These are phyloP conservation scores for Panagrolaimus sp. DNA, from an alignment of 1,140 invertebrate species.

Conservation along the genomic window DNA sequence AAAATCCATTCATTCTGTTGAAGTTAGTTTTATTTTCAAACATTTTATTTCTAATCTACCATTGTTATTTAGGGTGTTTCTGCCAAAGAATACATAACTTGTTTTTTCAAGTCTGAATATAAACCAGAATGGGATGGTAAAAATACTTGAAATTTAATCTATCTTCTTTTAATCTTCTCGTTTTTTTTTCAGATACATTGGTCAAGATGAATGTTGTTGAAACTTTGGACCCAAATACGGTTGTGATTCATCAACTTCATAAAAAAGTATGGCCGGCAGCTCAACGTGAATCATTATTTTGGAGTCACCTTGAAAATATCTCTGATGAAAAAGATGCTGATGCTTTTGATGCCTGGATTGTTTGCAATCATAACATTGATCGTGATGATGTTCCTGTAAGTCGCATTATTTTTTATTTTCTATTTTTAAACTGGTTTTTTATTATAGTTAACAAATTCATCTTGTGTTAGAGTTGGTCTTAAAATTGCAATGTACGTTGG, in stretches of 20 bases:
- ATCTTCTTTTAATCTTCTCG: background rate
- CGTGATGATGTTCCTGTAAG: conserved; percentile 74
- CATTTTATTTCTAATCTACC: background rate
- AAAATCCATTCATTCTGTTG: conserved; percentile 92
- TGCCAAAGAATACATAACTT: conserved; percentile 90
- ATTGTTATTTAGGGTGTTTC: conserved; percentile 72
- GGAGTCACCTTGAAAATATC: conserved; percentile 80
- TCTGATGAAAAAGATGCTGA: conserved; percentile 34
- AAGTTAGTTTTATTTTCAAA: conserved; percentile 62
- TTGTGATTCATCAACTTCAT: conserved; percentile 87
- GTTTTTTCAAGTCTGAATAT: conserved; percentile 93
- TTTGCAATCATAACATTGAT: conserved; percentile 88
- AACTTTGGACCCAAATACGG: conserved; percentile 80
- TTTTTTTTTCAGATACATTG: conserved; percentile 69
- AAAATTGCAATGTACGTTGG: conserved; percentile 91
- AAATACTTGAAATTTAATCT: no score
- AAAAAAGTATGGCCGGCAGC: conserved; percentile 98
- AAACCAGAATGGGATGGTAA: conserved; percentile 92
- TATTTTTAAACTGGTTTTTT: conserved; percentile 40
- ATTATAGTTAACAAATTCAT: conserved; percentile 63
- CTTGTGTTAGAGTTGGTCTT: conserved; percentile 84
- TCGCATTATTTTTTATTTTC: conserved; percentile 45
- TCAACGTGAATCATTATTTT: conserved; percentile 93
- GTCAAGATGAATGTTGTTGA: conserved; percentile 84
- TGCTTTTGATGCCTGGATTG: conserved; percentile 74